phyloP scores from a whole-genome alignment of 2,888 invertebrate genomes.

The Pristionchus arcanus region DNA sequence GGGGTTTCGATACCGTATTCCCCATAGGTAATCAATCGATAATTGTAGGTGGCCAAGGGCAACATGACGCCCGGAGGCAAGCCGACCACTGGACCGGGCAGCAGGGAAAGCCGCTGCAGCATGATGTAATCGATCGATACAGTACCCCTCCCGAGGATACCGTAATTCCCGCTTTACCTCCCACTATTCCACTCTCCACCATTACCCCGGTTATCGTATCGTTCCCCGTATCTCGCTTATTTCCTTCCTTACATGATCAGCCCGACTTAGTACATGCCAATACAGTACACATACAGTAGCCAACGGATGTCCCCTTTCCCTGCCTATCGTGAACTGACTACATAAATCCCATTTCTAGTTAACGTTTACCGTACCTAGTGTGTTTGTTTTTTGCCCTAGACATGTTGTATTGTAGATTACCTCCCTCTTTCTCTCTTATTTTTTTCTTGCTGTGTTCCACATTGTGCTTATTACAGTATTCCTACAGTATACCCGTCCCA shows the following conservation, averaged over 20 bases:
- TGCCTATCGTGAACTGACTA: not conserved
- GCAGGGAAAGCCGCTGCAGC: slow-evolving; percentile 34
- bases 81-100: not conserved
- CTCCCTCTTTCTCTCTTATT: not conserved
- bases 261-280: too few relatives aligned
- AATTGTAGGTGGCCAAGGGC: slow-evolving; percentile 60
- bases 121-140: slow-evolving; percentile 24
- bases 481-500: not conserved
- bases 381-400: not conserved
- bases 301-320: not conserved
- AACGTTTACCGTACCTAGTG: not conserved
- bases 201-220: slow-evolving; percentile 7
- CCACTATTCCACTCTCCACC: not conserved
- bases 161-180: not conserved
- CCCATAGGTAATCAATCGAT: not conserved
- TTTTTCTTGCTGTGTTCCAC: not conserved
- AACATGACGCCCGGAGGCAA: slow-evolving; percentile 52
- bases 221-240: not conserved
- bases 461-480: slow-evolving; percentile 16
- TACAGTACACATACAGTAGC: too few relatives aligned
- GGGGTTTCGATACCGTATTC: not conserved
- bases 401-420: not conserved
- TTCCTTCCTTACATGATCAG: not conserved
- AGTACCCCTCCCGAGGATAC: slow-evolving; percentile 21
- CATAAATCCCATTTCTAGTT: not conserved